Percentiles rank a stretch among this genome's conserved stretches.
These are phyloP conservation scores for Buphagus erythrorhynchus DNA, from an alignment of 2,797 vertebrate genomes.

Conservation along the genomic window DNA sequence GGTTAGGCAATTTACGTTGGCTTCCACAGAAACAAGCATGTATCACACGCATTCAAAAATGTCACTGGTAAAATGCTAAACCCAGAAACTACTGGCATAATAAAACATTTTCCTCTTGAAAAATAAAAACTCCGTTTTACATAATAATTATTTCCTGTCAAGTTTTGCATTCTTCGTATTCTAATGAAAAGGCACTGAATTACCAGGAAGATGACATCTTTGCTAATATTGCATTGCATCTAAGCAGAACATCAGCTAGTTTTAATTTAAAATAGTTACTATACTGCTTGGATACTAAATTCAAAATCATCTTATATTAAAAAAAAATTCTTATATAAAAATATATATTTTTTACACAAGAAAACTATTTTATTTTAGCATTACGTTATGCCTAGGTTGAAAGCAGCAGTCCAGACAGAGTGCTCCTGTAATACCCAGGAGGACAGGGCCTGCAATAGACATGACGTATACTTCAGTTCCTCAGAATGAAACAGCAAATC, in stretches of 20 bases:
- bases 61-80: not conserved
- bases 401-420: not conserved
- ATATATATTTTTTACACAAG: not conserved
- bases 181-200: not conserved
- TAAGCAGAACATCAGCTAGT: not conserved
- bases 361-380: not conserved
- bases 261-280: not conserved
- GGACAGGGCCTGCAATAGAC: not conserved
- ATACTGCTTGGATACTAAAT: not conserved
- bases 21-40: not conserved
- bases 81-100: not conserved
- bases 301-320: not conserved
- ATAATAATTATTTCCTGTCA: not conserved
- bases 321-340: not conserved
- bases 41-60: not conserved
- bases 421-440: not conserved
- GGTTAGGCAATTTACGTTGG: not conserved
- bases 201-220: not conserved
- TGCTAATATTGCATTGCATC: not conserved
- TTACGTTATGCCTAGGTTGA: not conserved
- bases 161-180: not conserved
- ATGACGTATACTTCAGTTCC: fast-evolving
- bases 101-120: not conserved
- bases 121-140: not conserved
- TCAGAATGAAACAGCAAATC: not conserved